Base-by-base conservation (phyloP, 2,797 vertebrate species). In the Pangasius krempfi region DNA sequence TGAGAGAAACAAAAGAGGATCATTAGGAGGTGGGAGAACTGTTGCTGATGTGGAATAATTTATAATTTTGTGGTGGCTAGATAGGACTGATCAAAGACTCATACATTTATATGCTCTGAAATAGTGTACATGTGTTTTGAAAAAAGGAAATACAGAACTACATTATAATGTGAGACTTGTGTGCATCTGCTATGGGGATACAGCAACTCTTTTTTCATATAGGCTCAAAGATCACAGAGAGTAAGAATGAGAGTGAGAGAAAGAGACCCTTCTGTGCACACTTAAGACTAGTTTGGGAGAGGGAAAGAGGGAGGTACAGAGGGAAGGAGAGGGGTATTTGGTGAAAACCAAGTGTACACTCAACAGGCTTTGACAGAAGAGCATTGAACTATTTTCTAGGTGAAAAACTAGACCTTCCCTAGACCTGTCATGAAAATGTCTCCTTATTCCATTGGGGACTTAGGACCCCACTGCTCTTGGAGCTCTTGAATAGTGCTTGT, bases 351-450 rank as follows among this genome's bases (percentile, higher is more conserved):
- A 30, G 83, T 82, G 86, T 81, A 44, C 73, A 90, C 90, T 91
- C 81, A 88, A 86, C 86, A 76, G 86, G 79, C 64, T 86, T 97
- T 98, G 97, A 98, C 97, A 97, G 97, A 98, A 97, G 96, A 97
- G 97, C 97, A 97, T 98, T 99, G 97, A 98, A 98, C 97, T 98
- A 96, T 97, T 97, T 97, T 97, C 96, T 97, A 96, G 96, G 96
- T 95, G 97, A 98, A 98, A 98, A 97, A 98, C 97, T 98, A 98
- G 97, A 98, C 96, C 94, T 96, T 98, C 97, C 96, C 96, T 25
- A 97, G 96, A 96, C 96, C 96, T 96, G 95, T 97, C 97, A 97
- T 96, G 97, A 98, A 98, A 95, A 97, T 95, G 96, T 97, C 96
- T 97, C 97, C 97, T 97, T 97, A 95, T 95, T 94, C 92, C 92